Conservation (phyloP, 1,140 invertebrate genomes). For the Galleria mellonella region DNA sequence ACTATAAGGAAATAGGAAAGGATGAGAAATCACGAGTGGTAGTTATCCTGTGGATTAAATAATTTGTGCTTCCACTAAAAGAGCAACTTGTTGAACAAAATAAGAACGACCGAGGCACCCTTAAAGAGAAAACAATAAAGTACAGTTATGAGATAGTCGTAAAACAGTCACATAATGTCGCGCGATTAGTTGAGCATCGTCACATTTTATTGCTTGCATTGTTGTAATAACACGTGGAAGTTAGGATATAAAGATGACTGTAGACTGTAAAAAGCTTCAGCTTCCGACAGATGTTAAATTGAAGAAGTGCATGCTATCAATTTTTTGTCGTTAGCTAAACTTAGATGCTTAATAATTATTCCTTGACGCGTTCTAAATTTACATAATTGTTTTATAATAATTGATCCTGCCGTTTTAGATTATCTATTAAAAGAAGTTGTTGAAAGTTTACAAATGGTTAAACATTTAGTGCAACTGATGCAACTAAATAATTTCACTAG, state of each 20-base stretch:
- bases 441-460: no score
- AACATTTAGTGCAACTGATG: no score
- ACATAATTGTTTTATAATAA: no score
- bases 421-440: no score
- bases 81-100: no score
- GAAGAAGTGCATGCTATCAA: conserved; percentile 18
- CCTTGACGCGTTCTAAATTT: no score
- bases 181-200: conserved; percentile 36
- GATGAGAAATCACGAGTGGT: no score
- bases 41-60: no score
- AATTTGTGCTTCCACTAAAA: no score
- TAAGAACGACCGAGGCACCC: background rate
- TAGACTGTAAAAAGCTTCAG: conserved; percentile 33
- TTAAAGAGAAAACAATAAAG: conserved; percentile 19
- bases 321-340: conserved; percentile 22
- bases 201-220: conserved; percentile 33
- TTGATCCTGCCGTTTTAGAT: no score
- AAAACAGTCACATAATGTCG: conserved; percentile 36
- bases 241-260: conserved; percentile 14
- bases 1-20: background rate
- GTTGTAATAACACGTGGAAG: conserved; percentile 24
- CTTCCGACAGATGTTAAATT: conserved; percentile 26
- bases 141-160: conserved; percentile 20
- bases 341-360: conserved; percentile 7
- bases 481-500: no score